Evolutionary conservation across 2,797 vertebrate species (phyloP).

Genomic region (Silurus lanzhouensis): DNA sequence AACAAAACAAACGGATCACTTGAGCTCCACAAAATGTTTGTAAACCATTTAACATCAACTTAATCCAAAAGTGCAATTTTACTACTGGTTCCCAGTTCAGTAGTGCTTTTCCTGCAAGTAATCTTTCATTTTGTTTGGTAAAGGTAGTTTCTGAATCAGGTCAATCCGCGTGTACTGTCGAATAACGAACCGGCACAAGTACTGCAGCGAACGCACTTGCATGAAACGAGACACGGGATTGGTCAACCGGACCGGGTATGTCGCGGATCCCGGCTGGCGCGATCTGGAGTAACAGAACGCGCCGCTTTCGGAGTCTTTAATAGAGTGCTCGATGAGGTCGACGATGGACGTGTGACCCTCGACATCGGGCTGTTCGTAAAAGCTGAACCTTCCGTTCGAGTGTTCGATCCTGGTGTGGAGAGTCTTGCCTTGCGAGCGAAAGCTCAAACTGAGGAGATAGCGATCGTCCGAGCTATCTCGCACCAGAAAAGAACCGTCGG

Average conservation of each 20-base stretch:
- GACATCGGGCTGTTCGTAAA: slow-evolving; percentile 97
- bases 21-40: slow-evolving; percentile 79
- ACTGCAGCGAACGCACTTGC: slow-evolving; percentile 98
- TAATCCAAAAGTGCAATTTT: slow-evolving; percentile 93
- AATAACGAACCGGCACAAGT: slow-evolving; percentile 97
- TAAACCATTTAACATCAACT: slow-evolving; percentile 90
- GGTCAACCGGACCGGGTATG: slow-evolving; percentile 95
- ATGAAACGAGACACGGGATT: slow-evolving; percentile 97
- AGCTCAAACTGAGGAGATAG: slow-evolving; percentile 97
- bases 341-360: slow-evolving; percentile 98
- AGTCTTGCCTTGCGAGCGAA: slow-evolving; percentile 95
- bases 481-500: slow-evolving; percentile 93
- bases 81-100: slow-evolving; percentile 86
- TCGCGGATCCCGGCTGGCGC: slow-evolving; percentile 94
- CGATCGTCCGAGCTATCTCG: slow-evolving; percentile 97
- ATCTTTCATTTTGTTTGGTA: slow-evolving; percentile 99
- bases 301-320: slow-evolving; percentile 97
- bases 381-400: slow-evolving; percentile 98
- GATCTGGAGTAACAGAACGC: slow-evolving; percentile 98
- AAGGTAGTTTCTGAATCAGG: slow-evolving; percentile 98
- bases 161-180: slow-evolving; percentile 98
- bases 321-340: slow-evolving; percentile 95
- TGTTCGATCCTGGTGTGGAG: slow-evolving; percentile 98
- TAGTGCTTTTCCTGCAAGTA: slow-evolving; percentile 99
- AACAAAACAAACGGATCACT: slow-evolving; percentile 77